Evolutionary conservation across 2,888 invertebrate genomes (phyloP), one percentile per base, ranked within the genome.

Genomic region (Theretra japonica): DNA sequence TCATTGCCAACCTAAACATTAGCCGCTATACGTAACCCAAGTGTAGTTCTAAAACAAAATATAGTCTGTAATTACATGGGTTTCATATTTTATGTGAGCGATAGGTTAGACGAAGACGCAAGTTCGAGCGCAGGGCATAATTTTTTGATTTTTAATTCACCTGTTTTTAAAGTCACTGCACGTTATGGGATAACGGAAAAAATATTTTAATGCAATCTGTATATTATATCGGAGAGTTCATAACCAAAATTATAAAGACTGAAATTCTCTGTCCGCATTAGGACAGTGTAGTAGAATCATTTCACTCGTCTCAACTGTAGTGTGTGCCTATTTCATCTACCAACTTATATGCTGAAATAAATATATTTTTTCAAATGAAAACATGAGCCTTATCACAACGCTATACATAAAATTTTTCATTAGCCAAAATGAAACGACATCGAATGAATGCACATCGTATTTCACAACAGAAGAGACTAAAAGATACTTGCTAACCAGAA

Each of bases 361-460:
- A 41, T 3, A 41, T 41, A 15, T 41, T 41, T 41, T 41, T 41
- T 41, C 11, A 41, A 41, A 11, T 41, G n/a, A 53, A 17, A 41
- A 48, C 15, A 5, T 4, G 41, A 65, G 41, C 48, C 23, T 65
- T 65, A 65, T 65, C 65, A 41, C 65, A 48, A 23, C 25, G 23
- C 48, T 65, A 17, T 48, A 23, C 23, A 65, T 48, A 48, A 65
- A 82, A 83, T 81, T 83, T 80, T 79, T 85, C 88, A 89, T 89
- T 89, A 88, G 83, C 83, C 80, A 81, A 85, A 84, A 81, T 82
- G 80, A 78, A 65, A 65, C 48, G 41, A 48, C 65, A 65, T 65
- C 81, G 82, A 83, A 78, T 82, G 83, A 85, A 84, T 84, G 80
- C 83, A 82, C 80, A 81, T 86, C 82, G 81, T 82, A 81, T 84